Conservation (phyloP, 2,888 invertebrate genomes). For the Pandemis corylana region DNA sequence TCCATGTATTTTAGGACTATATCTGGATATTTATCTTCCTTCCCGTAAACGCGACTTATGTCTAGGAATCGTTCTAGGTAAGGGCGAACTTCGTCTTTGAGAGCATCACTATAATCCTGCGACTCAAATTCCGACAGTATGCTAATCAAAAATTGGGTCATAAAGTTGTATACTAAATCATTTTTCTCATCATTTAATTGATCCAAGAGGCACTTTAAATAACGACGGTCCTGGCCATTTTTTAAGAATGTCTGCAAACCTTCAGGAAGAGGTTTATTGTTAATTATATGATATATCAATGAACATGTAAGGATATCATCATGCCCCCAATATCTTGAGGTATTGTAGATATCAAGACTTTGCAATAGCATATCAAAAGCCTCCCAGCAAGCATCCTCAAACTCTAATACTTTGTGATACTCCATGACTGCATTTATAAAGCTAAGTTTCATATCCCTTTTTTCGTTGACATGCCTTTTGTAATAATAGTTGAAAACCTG, state of each 20-base stretch:
- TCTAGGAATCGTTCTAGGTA: constrained; percentile 47
- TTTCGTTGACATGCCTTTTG: constrained; percentile 64
- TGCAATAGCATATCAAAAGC: constrained; percentile 60
- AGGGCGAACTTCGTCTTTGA: constrained; percentile 44
- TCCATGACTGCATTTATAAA: constrained; percentile 56
- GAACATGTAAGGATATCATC: constrained; percentile 51
- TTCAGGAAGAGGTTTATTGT: constrained; percentile 54
- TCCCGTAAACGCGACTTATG: constrained; percentile 51
- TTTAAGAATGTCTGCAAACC: constrained; percentile 37
- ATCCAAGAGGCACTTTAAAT: constrained; percentile 18
- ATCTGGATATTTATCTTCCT: constrained; percentile 57
- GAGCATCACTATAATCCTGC: constrained; percentile 45
- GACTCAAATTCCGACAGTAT: constrained; percentile 49
- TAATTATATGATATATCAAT: constrained; percentile 58
- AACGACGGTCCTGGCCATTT: rapidly evolving
- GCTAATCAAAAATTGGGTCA: constrained; percentile 50
- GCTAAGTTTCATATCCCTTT: constrained; percentile 48
- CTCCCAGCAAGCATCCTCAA: constrained; percentile 62
- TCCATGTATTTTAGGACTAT: constrained; percentile 53
- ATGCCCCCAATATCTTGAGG: constrained; percentile 39
- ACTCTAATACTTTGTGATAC: constrained; percentile 56
- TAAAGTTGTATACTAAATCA: constrained; percentile 49
- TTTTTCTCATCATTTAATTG: constrained; percentile 47
- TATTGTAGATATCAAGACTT: constrained; percentile 58
- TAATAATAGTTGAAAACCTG: constrained; percentile 61